Conservation (phyloP, 1,140 invertebrate genomes). For the Trichoplusia ni region DNA sequence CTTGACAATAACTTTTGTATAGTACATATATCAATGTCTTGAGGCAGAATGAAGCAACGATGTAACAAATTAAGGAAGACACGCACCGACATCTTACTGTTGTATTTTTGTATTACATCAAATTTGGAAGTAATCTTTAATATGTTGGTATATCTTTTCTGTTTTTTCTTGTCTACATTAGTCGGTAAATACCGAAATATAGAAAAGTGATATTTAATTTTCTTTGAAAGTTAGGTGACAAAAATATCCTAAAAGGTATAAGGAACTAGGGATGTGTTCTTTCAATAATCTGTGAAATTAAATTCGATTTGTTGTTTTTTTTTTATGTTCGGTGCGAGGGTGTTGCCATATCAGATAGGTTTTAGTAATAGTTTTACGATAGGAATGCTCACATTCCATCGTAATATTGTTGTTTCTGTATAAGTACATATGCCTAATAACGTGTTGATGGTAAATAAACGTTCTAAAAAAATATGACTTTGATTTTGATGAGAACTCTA, state of each 20-base stretch:
- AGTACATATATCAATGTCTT: background rate
- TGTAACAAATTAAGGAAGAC: background rate
- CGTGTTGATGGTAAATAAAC: slow-evolving; percentile 76
- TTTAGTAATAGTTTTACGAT: slow-evolving; percentile 21
- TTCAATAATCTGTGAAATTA: background rate
- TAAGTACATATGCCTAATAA: slow-evolving; percentile 41
- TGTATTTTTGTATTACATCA: background rate
- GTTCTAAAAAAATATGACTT: slow-evolving; percentile 49
- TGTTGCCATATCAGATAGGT: slow-evolving; percentile 8
- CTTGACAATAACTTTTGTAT: slow-evolving; percentile 5
- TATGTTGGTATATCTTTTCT: too few relatives aligned
- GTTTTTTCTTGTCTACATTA: too few relatives aligned
- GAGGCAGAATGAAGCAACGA: background rate
- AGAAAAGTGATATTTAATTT: too few relatives aligned
- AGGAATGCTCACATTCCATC: slow-evolving; percentile 22
- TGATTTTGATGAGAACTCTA: slow-evolving; percentile 26
- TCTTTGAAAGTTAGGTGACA: background rate
- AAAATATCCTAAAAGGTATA: background rate
- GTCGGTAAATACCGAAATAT: too few relatives aligned
- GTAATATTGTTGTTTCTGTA: slow-evolving; percentile 50
- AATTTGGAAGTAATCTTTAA: too few relatives aligned
- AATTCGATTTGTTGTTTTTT: background rate
- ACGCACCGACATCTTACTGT: background rate
- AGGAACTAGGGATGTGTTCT: background rate
- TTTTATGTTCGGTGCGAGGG: background rate